Evolutionary conservation across 2,888 invertebrate genomes (phyloP), one percentile per base, ranked within the genome.

Genomic region (Eilema depressum): DNA sequence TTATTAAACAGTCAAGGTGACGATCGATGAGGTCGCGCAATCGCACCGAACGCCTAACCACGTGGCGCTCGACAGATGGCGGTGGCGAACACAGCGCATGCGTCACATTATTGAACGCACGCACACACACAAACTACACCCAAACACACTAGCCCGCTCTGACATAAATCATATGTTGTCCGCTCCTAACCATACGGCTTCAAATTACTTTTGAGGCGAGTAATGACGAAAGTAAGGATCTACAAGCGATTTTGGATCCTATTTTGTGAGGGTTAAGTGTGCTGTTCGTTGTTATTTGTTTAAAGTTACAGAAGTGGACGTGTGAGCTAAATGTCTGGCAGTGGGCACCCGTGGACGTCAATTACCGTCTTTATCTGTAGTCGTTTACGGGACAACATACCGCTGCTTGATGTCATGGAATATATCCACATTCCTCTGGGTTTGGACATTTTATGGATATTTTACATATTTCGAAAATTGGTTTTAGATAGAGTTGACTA

Each of bases 61-160:
- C 95, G 94, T 94, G 94, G 88, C 87, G 79, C 88, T 90, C 93
- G 91, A 93, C 93, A 95, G 95, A 94, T 94, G 94, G 94, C 95
- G 86, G 88, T 91, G 86, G 78, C 74, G 41, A 83, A 82, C 87
- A 89, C 79, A 78, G 87, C 94, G 95, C 95, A 94, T 93, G 95
- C 91, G 89, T 85, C 78, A 83, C 74, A 83, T 86, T 95, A 95
- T 95, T 94, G 95, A 95, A 85, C 94, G 89, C 87, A 84, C 89
- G 74, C 91, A 75, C 69, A 89, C 88, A 83, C 82, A 71, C 64
- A 69, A 66, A 47, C 69, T 23, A 28, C 26, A 37, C 64, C 72
- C 56, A 72, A 76, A 79, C 86, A 84, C 86, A 88, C 85, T 79
- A 69, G 74, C 83, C 76, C 81, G 80, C 76, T 76, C 78, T 85